Evolutionary conservation across 2,113 vertebrate genomes (phyloP).

Genomic region (Myrmecophaga tridactyla): DNA sequence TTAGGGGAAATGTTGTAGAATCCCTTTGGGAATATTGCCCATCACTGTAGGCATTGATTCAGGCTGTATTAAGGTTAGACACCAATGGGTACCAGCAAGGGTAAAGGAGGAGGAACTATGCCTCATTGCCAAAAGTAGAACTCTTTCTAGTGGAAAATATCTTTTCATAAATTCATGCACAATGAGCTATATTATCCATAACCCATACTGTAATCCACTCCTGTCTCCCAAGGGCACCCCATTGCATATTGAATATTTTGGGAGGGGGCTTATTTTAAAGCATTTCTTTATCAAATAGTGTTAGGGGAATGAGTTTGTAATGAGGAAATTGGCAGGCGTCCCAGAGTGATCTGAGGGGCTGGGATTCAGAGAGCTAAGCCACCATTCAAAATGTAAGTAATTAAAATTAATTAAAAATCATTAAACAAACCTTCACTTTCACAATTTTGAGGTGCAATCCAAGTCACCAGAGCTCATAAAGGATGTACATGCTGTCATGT

Average conservation of each 20-base stretch:
- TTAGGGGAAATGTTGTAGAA: not conserved
- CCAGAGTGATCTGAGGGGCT: conserved; percentile 77
- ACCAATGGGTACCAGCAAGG: not conserved
- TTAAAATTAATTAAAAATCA: conserved; percentile 84
- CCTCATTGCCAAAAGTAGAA: conserved; percentile 28
- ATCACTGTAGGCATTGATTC: not conserved
- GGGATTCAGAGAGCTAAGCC: conserved; percentile 75
- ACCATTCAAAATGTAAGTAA: conserved; percentile 76
- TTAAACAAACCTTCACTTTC: conserved; percentile 71
- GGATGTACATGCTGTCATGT: not conserved
- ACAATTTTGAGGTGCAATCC: conserved; percentile 55
- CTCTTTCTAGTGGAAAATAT: not conserved
- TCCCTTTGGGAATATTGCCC: not conserved
- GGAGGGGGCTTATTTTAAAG: conserved; percentile 70
- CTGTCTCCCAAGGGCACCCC: conserved; percentile 68
- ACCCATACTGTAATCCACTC: conserved; percentile 40
- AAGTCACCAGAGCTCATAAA: conserved; percentile 62
- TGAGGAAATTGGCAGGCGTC: conserved; percentile 79
- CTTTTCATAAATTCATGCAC: conserved; percentile 29
- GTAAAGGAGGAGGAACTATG: not conserved
- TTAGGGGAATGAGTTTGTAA: conserved; percentile 72
- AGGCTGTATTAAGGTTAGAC: not conserved
- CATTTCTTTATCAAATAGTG: conserved; percentile 76
- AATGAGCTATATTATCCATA: conserved; percentile 58
- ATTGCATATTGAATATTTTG: conserved; percentile 66